phyloP scores from a whole-genome alignment of 2,888 invertebrate genomes.

The Chloromyia formosa region DNA sequence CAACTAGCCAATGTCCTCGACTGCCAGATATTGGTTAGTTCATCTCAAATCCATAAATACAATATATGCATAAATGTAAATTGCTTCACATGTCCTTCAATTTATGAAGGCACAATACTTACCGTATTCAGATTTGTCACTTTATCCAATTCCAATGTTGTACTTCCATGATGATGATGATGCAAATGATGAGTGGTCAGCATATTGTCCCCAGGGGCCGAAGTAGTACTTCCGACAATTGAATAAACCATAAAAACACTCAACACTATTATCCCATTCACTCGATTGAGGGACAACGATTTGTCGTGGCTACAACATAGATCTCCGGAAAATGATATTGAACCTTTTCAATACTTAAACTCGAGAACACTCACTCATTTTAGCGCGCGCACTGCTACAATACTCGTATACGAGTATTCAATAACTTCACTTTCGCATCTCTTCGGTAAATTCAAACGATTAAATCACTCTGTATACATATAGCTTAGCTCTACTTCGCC shows the following conservation, averaged over 20 bases:
- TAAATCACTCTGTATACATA: slow-evolving; percentile 4
- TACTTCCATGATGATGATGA: slow-evolving; percentile 62
- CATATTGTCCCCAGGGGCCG: slow-evolving; percentile 55
- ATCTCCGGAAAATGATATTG: neutral
- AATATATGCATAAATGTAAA: too few relatives aligned
- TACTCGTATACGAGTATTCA: neutral
- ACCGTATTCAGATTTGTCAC: slow-evolving; percentile 63
- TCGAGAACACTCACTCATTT: neutral
- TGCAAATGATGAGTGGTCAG: slow-evolving; percentile 63
- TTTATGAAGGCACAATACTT: too few relatives aligned
- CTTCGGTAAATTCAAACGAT: slow-evolving; percentile 30
- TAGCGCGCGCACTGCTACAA: neutral
- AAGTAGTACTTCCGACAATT: slow-evolving; percentile 1
- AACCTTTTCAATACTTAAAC: slow-evolving; percentile 17
- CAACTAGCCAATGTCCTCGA: too few relatives aligned
- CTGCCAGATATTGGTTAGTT: too few relatives aligned
- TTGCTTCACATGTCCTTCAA: too few relatives aligned
- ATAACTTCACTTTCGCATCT: slow-evolving; percentile 31
- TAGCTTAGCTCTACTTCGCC: neutral
- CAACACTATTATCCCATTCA: neutral
- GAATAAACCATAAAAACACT: slow-evolving; percentile 43
- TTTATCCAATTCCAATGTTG: slow-evolving; percentile 62
- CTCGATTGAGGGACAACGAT: neutral
- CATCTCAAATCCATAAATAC: too few relatives aligned
- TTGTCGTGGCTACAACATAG: neutral